Percentiles rank a stretch among this genome's conserved stretches.
Evolutionary conservation across 2,797 vertebrate genomes (phyloP).

Genomic region (Phaenicophaeus curvirostris): DNA sequence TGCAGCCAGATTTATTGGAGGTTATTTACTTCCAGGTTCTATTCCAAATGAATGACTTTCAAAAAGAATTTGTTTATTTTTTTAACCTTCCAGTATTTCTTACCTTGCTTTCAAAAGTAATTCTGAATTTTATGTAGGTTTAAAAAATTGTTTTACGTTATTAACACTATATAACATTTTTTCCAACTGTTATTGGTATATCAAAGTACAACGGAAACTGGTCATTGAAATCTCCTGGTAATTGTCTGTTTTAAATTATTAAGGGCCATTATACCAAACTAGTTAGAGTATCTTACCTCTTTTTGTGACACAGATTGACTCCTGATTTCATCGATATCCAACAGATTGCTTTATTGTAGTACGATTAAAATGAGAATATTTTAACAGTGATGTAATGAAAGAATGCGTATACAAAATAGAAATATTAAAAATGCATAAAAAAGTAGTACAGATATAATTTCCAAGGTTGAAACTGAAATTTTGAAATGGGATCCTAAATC

Average conservation of each 20-base stretch:
- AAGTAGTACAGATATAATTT: background rate
- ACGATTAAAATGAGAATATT: constrained; percentile 9
- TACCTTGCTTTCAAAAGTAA: background rate
- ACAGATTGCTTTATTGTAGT: background rate
- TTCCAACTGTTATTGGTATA: background rate
- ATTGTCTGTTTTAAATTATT: background rate
- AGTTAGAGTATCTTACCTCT: background rate
- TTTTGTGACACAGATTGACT: background rate
- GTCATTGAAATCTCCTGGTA: background rate
- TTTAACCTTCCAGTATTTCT: background rate
- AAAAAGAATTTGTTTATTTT: fast-evolving
- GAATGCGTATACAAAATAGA: background rate
- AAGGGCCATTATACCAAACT: background rate
- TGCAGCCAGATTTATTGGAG: background rate
- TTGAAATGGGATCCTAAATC: background rate
- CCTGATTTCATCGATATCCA: background rate
- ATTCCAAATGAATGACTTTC: background rate
- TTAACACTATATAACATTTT: background rate
- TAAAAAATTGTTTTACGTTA: background rate
- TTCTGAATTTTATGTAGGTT: background rate
- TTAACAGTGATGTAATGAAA: background rate
- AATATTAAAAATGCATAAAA: background rate
- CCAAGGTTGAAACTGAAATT: background rate
- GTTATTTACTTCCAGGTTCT: background rate
- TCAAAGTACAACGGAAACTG: background rate